Percentiles rank a stretch among this genome's conserved stretches.
These are phyloP conservation scores for Oreortyx pictus DNA, from an alignment of 2,797 vertebrate species.

Conservation along the genomic window DNA sequence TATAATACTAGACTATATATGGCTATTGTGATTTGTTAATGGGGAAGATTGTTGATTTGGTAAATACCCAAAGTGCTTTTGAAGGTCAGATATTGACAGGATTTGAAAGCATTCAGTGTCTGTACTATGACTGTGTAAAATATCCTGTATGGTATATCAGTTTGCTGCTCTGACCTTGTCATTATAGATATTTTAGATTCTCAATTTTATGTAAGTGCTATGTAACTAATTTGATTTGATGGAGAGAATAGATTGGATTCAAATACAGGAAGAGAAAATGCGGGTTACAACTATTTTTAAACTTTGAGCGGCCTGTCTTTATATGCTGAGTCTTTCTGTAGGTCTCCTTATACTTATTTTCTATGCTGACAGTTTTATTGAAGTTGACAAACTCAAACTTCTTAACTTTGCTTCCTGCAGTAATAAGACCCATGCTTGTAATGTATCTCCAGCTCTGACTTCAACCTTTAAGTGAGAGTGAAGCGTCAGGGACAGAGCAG, in stretches of 20 bases:
- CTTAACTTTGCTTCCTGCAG: neutral
- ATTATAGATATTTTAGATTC: neutral
- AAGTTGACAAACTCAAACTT: neutral
- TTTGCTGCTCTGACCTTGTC: neutral
- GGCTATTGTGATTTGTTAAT: neutral
- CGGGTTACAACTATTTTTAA: neutral
- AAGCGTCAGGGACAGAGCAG: conserved; percentile 12
- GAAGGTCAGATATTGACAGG: neutral
- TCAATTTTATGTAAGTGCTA: neutral
- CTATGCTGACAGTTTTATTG: conserved; percentile 22
- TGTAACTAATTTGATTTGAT: neutral
- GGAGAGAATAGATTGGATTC: neutral
- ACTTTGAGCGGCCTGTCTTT: neutral
- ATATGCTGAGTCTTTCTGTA: neutral
- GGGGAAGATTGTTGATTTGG: conserved; percentile 6
- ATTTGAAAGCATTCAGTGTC: neutral
- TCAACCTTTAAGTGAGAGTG: neutral
- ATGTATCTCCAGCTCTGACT: neutral
- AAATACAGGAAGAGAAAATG: neutral
- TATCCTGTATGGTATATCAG: neutral
- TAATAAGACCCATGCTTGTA: neutral
- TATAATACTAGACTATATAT: neutral
- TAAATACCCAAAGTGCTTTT: conserved; percentile 36
- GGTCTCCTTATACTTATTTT: neutral
- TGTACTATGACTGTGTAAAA: conserved; percentile 11